Conservation (phyloP, 2,888 invertebrate genomes). For the Aethes cnicana region DNA sequence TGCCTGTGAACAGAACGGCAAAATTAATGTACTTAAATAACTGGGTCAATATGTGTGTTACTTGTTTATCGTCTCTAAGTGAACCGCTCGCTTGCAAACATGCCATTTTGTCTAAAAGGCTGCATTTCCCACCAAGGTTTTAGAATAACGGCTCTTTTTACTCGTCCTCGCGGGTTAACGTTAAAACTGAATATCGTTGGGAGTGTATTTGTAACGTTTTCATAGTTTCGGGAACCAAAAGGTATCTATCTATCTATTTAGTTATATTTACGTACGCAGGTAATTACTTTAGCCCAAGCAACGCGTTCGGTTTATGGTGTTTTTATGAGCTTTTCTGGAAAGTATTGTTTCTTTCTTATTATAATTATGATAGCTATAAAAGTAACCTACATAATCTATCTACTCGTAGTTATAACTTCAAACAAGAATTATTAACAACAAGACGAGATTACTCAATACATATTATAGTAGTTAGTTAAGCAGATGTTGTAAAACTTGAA, state of each 20-base stretch:
- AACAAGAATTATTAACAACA: too few species aligned
- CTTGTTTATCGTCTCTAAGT: constrained; percentile 44
- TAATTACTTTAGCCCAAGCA: constrained; percentile 22
- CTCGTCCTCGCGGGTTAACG: constrained; percentile 17
- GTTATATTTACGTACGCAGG: constrained; percentile 10
- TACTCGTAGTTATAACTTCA: too few species aligned
- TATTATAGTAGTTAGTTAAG: neutral
- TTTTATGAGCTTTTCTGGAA: constrained; percentile 21
- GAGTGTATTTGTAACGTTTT: neutral
- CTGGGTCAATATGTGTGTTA: constrained; percentile 43
- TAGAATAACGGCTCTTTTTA: constrained; percentile 41
- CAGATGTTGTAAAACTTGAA: constrained; percentile 6
- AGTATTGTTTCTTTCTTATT: constrained; percentile 9
- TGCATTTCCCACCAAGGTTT: constrained; percentile 40
- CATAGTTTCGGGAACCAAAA: constrained; percentile 10
- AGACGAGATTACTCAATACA: constrained; percentile 1
- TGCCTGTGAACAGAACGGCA: too few species aligned
- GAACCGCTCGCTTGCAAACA: constrained; percentile 41
- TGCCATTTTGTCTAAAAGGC: constrained; percentile 53
- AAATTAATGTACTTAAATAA: too few species aligned
- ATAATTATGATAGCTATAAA: constrained; percentile 1
- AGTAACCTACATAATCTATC: too few species aligned
- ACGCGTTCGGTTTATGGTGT: constrained; percentile 18
- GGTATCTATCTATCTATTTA: constrained; percentile 3
- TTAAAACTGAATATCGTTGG: constrained; percentile 14